Evolutionary conservation across 2,113 vertebrate species (phyloP).

Genomic region (Sphaerodactylus townsendi): DNA sequence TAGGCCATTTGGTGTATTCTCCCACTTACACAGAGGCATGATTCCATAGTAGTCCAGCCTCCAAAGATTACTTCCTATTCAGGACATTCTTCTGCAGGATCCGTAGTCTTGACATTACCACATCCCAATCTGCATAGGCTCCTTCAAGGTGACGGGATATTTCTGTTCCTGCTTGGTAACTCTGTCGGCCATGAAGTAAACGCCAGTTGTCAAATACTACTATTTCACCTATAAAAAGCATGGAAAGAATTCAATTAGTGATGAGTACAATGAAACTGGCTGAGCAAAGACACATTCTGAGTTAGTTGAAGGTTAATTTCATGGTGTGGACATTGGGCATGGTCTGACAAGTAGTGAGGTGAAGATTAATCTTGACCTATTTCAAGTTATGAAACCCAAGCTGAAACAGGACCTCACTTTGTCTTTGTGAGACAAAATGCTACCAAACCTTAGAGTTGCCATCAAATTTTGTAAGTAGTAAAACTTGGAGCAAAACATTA

Average conservation of each 20-base stretch:
- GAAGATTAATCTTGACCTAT: neutral
- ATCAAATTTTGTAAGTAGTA: too few species aligned
- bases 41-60: neutral
- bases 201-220: conserved; percentile 95
- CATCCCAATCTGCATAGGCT: conserved; percentile 94
- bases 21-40: neutral
- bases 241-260: neutral
- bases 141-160: conserved; percentile 86
- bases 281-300: neutral
- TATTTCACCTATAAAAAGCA: conserved; percentile 80
- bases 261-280: neutral
- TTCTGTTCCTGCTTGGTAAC: conserved; percentile 68
- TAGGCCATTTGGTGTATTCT: neutral
- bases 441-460: too few species aligned
- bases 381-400: too few species aligned
- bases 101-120: conserved; percentile 89
- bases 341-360: neutral
- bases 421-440: too few species aligned
- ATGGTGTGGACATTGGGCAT: neutral
- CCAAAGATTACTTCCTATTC: conserved; percentile 36
- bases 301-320: neutral
- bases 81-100: conserved; percentile 75
- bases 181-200: conserved; percentile 83
- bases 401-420: too few species aligned
- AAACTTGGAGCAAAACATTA: too few species aligned